Conservation (phyloP, 2,113 vertebrate species). For the Chloroceryle aenea region DNA sequence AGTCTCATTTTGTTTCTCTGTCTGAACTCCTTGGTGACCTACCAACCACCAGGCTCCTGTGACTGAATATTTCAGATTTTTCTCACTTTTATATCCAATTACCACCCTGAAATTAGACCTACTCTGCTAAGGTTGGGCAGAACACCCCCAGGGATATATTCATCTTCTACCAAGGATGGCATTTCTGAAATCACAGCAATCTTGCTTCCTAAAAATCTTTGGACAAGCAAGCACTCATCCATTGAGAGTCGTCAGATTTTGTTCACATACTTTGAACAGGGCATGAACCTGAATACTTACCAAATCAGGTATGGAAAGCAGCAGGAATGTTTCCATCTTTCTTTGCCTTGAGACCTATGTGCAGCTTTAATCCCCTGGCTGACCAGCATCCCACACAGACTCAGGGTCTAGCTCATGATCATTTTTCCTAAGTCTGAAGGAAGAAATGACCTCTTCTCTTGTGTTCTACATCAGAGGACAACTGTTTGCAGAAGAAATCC, state of each 20-base stretch:
- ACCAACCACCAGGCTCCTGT: neutral
- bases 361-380: neutral
- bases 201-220: neutral
- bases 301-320: neutral
- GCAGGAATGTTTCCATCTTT: neutral
- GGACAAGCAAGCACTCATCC: neutral
- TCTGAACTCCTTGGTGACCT: neutral
- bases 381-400: neutral
- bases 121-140: neutral
- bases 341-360: neutral
- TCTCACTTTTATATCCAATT: neutral
- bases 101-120: neutral
- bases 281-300: neutral
- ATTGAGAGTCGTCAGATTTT: neutral
- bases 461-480: neutral
- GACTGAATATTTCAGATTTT: slow-evolving; percentile 3
- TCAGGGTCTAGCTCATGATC: neutral
- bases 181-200: neutral
- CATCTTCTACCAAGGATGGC: neutral
- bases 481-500: neutral
- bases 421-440: neutral
- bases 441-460: neutral
- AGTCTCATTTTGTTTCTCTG: neutral
- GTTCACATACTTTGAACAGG: neutral
- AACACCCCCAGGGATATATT: neutral